Percentiles rank a stretch among this genome's conserved stretches.
phyloP scores from a whole-genome alignment of 23 tunicate species.

The Ascidia mentula region DNA sequence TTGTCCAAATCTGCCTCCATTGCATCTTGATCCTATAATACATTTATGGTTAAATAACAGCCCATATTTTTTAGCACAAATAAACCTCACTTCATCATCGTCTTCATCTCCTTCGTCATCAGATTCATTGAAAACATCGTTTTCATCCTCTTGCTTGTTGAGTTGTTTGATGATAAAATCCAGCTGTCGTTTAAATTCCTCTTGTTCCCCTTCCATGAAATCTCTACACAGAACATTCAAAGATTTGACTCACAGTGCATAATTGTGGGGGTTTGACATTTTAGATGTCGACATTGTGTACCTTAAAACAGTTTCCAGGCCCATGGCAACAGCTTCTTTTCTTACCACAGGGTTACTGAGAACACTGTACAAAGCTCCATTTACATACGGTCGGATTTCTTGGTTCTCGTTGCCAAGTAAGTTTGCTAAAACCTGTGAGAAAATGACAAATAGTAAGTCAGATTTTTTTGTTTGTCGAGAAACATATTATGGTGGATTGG shows the following conservation, averaged over 20 bases:
- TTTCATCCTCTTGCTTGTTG: conserved; percentile 42
- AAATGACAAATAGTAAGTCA: neutral
- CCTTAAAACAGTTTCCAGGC: conserved; percentile 76
- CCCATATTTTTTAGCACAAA: neutral
- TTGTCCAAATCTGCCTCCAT: conserved; percentile 95
- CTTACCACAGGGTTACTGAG: conserved; percentile 73
- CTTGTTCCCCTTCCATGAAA: conserved; percentile 88
- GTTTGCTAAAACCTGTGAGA: conserved; percentile 70
- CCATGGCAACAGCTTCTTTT: conserved; percentile 74
- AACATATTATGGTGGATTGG: too few species aligned
- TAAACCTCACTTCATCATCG: conserved; percentile 77
- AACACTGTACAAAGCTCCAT: conserved; percentile 98
- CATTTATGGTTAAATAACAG: too few species aligned
- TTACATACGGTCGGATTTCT: conserved; percentile 89
- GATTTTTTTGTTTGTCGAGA: neutral
- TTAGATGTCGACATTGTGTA: neutral
- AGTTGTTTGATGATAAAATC: conserved; percentile 93
- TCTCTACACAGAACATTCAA: conserved; percentile 41
- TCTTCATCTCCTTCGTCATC: conserved; percentile 89
- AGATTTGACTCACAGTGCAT: too few species aligned
- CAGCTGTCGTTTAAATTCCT: conserved; percentile 79
- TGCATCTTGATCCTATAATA: conserved; percentile 89
- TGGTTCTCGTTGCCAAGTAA: conserved; percentile 84
- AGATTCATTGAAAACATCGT: conserved; percentile 38
- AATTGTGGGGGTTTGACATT: neutral